A percentile compares a stretch with the other conserved stretches of the same genome.
Evolutionary conservation across 2,888 invertebrate genomes (phyloP).

Genomic region (Acanthosepion pharaonis): DNA sequence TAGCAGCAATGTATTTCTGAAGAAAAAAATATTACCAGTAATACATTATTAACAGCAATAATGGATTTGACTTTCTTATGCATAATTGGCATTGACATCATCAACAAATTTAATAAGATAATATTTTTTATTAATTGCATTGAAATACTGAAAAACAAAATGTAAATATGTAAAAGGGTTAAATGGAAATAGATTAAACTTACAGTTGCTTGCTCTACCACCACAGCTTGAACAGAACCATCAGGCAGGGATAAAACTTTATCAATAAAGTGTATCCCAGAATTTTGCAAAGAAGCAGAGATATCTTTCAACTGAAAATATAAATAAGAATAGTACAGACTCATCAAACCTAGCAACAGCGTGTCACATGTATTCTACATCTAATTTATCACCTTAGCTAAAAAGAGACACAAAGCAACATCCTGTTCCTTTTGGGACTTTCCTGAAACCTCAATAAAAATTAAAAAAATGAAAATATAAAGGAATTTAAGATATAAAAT

Average conservation of each 20-base stretch:
- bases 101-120: no score
- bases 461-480: no score
- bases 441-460: no score
- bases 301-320: conserved; percentile 52
- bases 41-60: no score
- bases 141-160: no score
- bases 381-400: background rate
- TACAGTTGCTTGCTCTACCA: conserved; percentile 52
- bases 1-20: no score
- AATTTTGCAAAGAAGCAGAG: conserved; percentile 48
- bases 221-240: conserved; percentile 51
- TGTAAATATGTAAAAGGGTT: no score
- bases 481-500: no score
- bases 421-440: background rate
- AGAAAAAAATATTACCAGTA: no score
- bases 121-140: no score
- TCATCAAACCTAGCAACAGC: background rate
- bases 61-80: no score
- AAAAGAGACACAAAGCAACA: background rate
- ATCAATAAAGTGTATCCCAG: conserved; percentile 52
- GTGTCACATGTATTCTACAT: background rate
- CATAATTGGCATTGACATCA: no score
- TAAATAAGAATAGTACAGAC: background rate
- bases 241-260: conserved; percentile 38
- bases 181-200: conserved; percentile 45